Conservation (phyloP, 2,113 vertebrate genomes). For the Caranx melampygus region DNA sequence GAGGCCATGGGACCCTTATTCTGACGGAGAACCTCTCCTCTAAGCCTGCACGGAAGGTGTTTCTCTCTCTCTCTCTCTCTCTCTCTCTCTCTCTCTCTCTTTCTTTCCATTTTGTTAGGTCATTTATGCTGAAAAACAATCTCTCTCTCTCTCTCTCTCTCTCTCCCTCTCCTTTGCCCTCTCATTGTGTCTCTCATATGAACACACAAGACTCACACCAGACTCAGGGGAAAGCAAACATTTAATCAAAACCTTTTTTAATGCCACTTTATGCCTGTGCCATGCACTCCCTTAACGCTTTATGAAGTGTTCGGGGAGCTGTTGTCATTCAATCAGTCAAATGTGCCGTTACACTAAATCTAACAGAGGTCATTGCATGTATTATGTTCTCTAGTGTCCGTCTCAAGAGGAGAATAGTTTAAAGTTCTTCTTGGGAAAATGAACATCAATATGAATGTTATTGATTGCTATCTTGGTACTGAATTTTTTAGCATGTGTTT, state of each 20-base stretch:
- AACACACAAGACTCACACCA: conserved; percentile 13
- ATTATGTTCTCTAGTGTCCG: conserved; percentile 16
- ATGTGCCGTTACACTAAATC: conserved; percentile 13
- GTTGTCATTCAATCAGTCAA: conserved; percentile 38
- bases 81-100: conserved; percentile 4
- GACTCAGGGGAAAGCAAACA: conserved; percentile 46
- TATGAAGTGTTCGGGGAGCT: conserved; percentile 23
- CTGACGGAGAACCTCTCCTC: conserved; percentile 40
- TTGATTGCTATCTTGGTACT: background rate
- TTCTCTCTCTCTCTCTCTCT: background rate
- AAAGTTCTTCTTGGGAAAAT: background rate
- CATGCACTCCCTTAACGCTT: background rate
- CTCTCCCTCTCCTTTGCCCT: background rate
- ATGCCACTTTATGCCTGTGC: conserved; percentile 26
- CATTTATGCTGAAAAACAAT: no score
- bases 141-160: background rate
- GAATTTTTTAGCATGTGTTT: conserved; percentile 16
- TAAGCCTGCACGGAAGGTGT: conserved; percentile 1
- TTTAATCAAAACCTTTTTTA: conserved; percentile 57
- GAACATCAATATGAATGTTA: conserved; percentile 7
- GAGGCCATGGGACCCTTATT: conserved; percentile 58
- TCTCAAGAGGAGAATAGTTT: conserved; percentile 11
- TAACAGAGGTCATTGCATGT: conserved; percentile 7
- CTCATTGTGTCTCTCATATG: conserved; percentile 16
- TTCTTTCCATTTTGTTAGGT: background rate